Base-by-base conservation (phyloP, 2,888 invertebrate species). In the Taphrorychus bicolor region DNA sequence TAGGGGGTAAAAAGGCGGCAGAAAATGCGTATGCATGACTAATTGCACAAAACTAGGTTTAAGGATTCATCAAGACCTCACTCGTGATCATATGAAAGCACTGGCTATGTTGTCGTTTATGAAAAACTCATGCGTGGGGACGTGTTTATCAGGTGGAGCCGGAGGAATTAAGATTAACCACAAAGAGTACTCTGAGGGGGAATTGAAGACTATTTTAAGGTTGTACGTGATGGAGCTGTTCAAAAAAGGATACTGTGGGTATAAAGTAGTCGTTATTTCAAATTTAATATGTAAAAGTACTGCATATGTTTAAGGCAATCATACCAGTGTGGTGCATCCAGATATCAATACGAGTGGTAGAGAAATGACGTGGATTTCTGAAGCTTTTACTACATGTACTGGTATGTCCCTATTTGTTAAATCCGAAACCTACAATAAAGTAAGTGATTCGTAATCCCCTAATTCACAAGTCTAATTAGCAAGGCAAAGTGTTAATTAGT, bases 111-210 rank as follows among this genome's bases (percentile, higher is more conserved):
- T 81, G 16, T 71, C 79, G 3, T 77, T 79, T 1, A 80, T 79
- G 69, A 78, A 77, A 69, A 76, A 80, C 63, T 76, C 78, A 7
- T 78, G 79, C 45, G 73, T 80, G 71, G 80, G 80, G 1, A 76
- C 81, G 9, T 75, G 77, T 9, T 72, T 80, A 71, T 72, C 76
- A 17, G 82, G 82, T 3, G 77, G 79, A 0, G 76, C 78, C 70
- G 81, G 80, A 5, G 80, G 79, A 4, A 73, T 82, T 4, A 78
- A 79, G 74, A 76, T 81, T 5, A 62, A 76, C 53, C 77, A 78
- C 1, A 66, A 61, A 21, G 45, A 74, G 16, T 80, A 80, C 69
- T 72, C 76, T 0, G 53, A 73, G 17, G 58, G 71, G 1, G 82
- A 82, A 71, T 57, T 81, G 42, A 71, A 76, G 56, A 67, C 69